These are phyloP conservation scores for Lagorchestes hirsutus DNA, from an alignment of 2,797 vertebrate species.

Conservation along the genomic window DNA sequence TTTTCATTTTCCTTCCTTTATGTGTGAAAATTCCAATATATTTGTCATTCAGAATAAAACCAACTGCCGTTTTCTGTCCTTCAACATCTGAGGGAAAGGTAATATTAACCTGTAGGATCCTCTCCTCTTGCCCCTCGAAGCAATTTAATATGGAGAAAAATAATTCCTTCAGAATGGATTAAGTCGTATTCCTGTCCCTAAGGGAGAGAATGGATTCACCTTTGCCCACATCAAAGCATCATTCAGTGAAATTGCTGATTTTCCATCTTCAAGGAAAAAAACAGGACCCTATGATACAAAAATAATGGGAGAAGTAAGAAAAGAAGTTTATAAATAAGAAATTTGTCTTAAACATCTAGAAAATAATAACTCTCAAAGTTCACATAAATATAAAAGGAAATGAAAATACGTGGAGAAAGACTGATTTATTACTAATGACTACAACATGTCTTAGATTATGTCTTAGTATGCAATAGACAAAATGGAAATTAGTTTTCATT, in stretches of 20 bases:
- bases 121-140: constrained; percentile 38
- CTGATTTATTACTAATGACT: not conserved
- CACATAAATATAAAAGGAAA: not conserved
- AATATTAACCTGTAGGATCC: constrained; percentile 53
- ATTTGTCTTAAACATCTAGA: constrained; percentile 20
- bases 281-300: constrained; percentile 90
- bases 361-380: not conserved
- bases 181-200: constrained; percentile 96
- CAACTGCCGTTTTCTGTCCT: constrained; percentile 52
- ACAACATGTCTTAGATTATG: constrained; percentile 4
- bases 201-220: constrained; percentile 97
- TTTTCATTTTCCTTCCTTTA: constrained; percentile 47
- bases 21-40: constrained; percentile 65
- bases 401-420: constrained; percentile 10
- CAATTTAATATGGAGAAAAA: constrained; percentile 48
- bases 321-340: constrained; percentile 18
- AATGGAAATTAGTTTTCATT: constrained; percentile 35
- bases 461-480: not conserved
- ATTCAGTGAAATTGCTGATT: constrained; percentile 95
- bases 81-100: constrained; percentile 68
- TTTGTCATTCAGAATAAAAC: constrained; percentile 63
- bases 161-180: constrained; percentile 92
- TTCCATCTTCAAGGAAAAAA: constrained; percentile 96
- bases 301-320: constrained; percentile 50
- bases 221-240: constrained; percentile 99